Base-by-base conservation (phyloP, 1,140 invertebrate genomes). In the Drosophila fuyamai region DNA sequence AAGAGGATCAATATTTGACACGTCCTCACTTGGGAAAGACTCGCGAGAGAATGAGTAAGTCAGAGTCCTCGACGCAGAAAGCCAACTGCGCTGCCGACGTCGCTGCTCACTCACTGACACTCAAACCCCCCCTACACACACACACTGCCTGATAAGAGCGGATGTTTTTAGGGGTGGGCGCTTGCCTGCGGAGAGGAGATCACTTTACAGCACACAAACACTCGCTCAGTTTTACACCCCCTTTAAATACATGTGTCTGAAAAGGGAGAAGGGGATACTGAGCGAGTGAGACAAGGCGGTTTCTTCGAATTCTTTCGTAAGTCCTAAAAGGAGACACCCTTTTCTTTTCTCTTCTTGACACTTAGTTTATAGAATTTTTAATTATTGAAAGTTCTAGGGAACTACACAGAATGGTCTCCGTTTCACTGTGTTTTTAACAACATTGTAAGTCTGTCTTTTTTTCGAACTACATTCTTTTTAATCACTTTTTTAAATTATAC, bases 31-130 rank as follows among this genome's bases (percentile, higher is more conserved):
- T n/a, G 50, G 23, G 50, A 43, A 76, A 67, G 79, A 66, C 68
- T 32, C 48, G 57, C 61, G 56, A 43, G 50, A 61, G 83, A 86
- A 62, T 81, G 82, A 86, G 60, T 29, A 68, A 65, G 80, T 83
- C 84, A 88, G 89, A 89, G 83, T 89, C 84, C 80, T 89, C 84
- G 80, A 56, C 84, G 66, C 85, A 89, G 84, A 85, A 89, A 88
- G 80, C 55, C 80, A 73, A 88, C 84, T 84, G 84, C 84, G 84
- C 84, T 88, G 82, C 79, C 43, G 56, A 29, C 48, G 60, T 36
- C 61, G 43, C 41, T 55, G 65, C 46, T 57, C 54, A 50, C 53
- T 48, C 41, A 57, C 23, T 23, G 23, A 23, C 23, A 23, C 23
- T 23, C 46, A 23, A 12, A 36, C 8, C 13, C 27, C 5, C 40